Evolutionary conservation across 2,113 vertebrate genomes (phyloP).

Genomic region (Mormyrus iriodes): DNA sequence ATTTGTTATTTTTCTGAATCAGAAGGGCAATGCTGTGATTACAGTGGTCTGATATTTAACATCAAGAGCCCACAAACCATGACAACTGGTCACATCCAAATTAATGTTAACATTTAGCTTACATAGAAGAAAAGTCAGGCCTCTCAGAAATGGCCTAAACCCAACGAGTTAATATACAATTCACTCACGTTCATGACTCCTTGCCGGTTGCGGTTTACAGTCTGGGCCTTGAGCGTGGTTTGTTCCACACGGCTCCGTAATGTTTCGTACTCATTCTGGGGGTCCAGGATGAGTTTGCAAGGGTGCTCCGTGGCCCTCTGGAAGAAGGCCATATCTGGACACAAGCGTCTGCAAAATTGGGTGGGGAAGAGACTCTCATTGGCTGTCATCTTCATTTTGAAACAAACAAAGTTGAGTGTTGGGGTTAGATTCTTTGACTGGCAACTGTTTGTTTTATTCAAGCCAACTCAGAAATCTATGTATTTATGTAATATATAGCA

Average conservation of each 20-base stretch:
- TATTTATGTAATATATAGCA: not conserved
- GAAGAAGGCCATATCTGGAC: constrained; percentile 95
- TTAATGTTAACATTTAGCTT: not conserved
- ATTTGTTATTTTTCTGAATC: not conserved
- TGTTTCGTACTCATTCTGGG: constrained; percentile 91
- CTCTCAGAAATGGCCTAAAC: not conserved
- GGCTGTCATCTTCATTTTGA: not conserved
- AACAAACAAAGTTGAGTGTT: not conserved
- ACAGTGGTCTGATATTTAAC: not conserved
- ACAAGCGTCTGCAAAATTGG: constrained; percentile 71
- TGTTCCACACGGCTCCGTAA: constrained; percentile 84
- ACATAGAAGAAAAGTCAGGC: not conserved
- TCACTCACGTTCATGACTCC: constrained; percentile 90
- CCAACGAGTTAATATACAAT: not conserved
- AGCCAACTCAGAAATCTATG: too few species aligned
- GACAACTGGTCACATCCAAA: not conserved
- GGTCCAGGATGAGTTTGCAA: constrained; percentile 85
- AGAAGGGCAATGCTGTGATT: not conserved
- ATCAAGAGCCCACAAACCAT: not conserved
- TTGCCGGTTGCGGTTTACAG: constrained; percentile 85
- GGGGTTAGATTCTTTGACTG: not conserved
- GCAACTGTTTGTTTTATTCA: not conserved
- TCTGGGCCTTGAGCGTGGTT: constrained; percentile 88
- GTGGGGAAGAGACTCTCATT: not conserved
- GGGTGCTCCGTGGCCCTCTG: constrained; percentile 88